phyloP scores from a whole-genome alignment of 1,140 invertebrate species.

The Rhynchophorus ferrugineus region DNA sequence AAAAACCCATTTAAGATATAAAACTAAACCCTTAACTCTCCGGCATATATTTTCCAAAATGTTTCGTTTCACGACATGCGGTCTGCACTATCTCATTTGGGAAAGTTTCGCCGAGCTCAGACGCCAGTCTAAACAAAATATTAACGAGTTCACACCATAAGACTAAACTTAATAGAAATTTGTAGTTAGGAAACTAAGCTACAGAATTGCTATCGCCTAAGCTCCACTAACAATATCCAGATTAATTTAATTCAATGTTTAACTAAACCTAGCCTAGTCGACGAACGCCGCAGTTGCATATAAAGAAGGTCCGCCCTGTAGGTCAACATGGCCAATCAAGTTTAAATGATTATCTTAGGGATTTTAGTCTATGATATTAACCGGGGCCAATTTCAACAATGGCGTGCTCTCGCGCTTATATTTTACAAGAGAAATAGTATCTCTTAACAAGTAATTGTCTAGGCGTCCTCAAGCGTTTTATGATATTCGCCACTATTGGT shows the following conservation, averaged over 20 bases:
- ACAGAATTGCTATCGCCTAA: slow-evolving; percentile 5
- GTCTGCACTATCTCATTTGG: slow-evolving; percentile 1
- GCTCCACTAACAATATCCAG: slow-evolving; percentile 7
- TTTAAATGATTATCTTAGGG: not conserved
- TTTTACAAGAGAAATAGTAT: no score
- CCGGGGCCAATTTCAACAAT: not conserved
- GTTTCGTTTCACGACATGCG: not conserved
- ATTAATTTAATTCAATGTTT: slow-evolving; percentile 11
- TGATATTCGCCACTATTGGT: no score
- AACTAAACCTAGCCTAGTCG: slow-evolving; percentile 1
- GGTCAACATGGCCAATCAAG: not conserved
- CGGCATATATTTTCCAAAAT: not conserved
- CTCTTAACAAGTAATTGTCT: no score
- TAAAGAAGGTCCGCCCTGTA: slow-evolving; percentile 2
- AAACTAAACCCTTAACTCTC: no score
- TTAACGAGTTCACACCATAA: slow-evolving; percentile 6
- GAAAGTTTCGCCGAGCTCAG: not conserved
- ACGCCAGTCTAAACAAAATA: not conserved
- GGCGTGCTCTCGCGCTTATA: no score
- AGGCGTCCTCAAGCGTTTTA: no score
- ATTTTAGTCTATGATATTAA: not conserved
- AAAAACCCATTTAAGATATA: no score
- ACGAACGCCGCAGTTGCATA: slow-evolving; percentile 1
- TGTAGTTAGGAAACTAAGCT: slow-evolving; percentile 2
- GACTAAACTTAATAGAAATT: slow-evolving; percentile 4